Conservation (phyloP, 2,113 vertebrate species). For the Boulengeromyrus knoepffleri region DNA sequence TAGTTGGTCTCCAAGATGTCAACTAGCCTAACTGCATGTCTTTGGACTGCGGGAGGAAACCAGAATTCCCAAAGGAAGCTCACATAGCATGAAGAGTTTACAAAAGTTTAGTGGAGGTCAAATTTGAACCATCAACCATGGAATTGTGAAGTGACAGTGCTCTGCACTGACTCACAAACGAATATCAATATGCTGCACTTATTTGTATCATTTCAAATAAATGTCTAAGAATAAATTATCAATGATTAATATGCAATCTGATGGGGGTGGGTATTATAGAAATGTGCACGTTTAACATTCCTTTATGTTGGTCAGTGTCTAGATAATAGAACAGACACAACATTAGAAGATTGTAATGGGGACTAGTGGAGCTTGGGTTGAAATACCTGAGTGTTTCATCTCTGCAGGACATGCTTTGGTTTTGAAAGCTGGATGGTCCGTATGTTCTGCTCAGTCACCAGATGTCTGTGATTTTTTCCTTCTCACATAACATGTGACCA, state of each 20-base stretch:
- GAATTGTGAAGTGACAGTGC: background rate
- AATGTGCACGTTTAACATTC: background rate
- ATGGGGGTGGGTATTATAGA: background rate
- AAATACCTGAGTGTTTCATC: background rate
- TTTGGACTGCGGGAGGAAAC: background rate
- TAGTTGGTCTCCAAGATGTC: background rate
- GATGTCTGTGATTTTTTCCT: background rate
- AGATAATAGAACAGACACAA: background rate
- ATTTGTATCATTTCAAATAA: background rate
- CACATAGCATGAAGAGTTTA: background rate
- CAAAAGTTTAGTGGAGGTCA: background rate
- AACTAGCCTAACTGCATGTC: background rate
- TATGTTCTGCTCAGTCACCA: background rate
- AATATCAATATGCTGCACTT: background rate
- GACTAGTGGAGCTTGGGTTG: background rate
- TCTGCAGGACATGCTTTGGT: background rate
- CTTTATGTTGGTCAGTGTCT: background rate
- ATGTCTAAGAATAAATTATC: background rate
- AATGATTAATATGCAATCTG: background rate
- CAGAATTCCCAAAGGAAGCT: background rate
- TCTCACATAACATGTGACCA: background rate
- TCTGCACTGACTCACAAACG: background rate
- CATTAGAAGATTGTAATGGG: no score
- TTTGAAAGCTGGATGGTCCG: background rate
- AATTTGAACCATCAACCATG: background rate